Percentiles rank a stretch among this genome's conserved stretches.
Conservation (phyloP, 2,113 vertebrate genomes). For the Dermatemys mawii region DNA sequence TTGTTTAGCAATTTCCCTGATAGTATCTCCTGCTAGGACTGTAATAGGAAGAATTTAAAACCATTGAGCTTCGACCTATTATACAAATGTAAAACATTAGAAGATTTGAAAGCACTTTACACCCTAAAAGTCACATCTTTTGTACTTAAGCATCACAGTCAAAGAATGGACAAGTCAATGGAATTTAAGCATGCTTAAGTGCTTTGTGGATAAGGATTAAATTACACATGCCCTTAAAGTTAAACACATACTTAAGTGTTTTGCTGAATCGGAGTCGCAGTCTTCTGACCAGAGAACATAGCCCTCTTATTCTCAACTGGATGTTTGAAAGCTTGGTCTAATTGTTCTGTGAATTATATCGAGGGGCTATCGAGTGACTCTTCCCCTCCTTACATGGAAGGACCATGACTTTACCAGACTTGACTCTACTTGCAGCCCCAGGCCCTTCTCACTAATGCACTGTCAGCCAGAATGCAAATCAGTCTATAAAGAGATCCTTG, state of each 20-base stretch:
- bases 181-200: not conserved
- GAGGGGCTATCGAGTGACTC: too few species aligned
- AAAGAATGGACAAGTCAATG: not conserved
- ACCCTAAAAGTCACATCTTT: not conserved
- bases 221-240: not conserved
- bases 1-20: not conserved
- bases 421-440: not conserved
- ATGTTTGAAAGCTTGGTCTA: not conserved
- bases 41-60: not conserved
- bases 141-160: not conserved
- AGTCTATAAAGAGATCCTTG: not conserved
- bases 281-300: not conserved
- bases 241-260: not conserved
- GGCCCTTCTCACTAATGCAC: not conserved
- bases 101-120: too few species aligned
- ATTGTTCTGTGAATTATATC: not conserved
- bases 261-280: not conserved
- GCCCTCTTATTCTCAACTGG: not conserved
- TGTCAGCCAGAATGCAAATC: not conserved
- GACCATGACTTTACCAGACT: too few species aligned
- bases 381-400: too few species aligned
- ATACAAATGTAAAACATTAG: not conserved
- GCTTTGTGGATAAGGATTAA: not conserved
- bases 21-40: not conserved
- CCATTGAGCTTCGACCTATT: not conserved